Evolutionary conservation across 2,797 vertebrate genomes (phyloP).

Genomic region (Cottoperca gobio): DNA sequence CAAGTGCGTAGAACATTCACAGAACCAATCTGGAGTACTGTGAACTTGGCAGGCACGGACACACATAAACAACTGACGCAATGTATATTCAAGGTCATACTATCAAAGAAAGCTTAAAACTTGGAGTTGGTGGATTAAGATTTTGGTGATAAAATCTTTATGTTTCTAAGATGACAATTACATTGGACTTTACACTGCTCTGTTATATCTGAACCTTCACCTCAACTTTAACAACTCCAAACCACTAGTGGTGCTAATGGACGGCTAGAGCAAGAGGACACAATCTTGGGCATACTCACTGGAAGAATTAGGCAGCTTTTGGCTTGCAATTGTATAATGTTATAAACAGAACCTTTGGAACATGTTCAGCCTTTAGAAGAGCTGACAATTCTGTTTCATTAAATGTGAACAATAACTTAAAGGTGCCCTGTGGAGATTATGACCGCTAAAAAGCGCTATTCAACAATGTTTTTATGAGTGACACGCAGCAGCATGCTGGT

Average conservation of each 20-base stretch:
- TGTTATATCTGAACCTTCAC: constrained; percentile 5
- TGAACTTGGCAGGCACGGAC: constrained; percentile 26
- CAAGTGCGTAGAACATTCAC: constrained; percentile 28
- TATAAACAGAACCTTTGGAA: constrained; percentile 25
- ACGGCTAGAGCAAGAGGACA: constrained; percentile 7
- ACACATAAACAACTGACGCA: constrained; percentile 14
- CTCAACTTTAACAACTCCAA: constrained; percentile 17
- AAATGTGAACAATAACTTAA: constrained; percentile 12
- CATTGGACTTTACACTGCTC: constrained; percentile 6
- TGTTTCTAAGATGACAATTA: constrained; percentile 20
- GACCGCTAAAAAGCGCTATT: too few species aligned
- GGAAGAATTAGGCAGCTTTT: constrained; percentile 15
- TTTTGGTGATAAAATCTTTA: background rate
- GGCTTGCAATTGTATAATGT: constrained; percentile 11
- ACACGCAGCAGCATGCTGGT: background rate
- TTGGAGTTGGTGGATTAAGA: background rate
- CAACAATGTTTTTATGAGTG: background rate
- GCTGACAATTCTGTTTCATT: constrained; percentile 4
- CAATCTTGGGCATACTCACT: constrained; percentile 2
- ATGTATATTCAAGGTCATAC: background rate
- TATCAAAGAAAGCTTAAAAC: constrained; percentile 1
- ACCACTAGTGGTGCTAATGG: background rate
- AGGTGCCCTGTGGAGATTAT: background rate
- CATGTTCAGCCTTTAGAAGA: constrained; percentile 6
- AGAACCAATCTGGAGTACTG: background rate